These are phyloP conservation scores for Anastrepha obliqua DNA, from an alignment of 1,140 invertebrate genomes.

Conservation along the genomic window DNA sequence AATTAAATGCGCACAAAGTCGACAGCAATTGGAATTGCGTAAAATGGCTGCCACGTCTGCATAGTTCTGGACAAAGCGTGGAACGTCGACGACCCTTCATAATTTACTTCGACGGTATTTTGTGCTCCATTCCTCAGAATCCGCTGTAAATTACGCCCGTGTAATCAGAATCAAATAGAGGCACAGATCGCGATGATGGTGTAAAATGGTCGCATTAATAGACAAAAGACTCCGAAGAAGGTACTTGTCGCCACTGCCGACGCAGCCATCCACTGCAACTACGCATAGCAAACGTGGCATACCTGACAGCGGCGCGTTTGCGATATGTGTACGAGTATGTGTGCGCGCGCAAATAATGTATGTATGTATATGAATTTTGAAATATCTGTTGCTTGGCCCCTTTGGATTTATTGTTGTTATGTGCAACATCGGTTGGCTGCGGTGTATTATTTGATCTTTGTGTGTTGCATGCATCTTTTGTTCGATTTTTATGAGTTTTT, in stretches of 20 bases:
- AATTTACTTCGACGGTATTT: constrained; percentile 21
- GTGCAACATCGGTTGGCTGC: not conserved
- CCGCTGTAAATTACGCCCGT: not conserved
- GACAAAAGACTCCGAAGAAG: not conserved
- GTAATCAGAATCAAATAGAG: not conserved
- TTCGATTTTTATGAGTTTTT: constrained; percentile 42
- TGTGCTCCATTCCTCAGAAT: not conserved
- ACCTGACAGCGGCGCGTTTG: not conserved
- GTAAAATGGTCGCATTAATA: constrained; percentile 43
- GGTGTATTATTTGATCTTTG: constrained; percentile 33
- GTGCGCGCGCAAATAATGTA: not conserved
- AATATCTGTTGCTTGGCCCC: not conserved
- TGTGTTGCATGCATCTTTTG: constrained; percentile 26
- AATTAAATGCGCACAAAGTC: constrained; percentile 50
- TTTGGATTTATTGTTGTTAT: not conserved
- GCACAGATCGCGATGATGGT: not conserved
- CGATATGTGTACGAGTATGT: not conserved
- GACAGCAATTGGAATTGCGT: constrained; percentile 22
- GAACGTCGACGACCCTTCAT: constrained; percentile 24
- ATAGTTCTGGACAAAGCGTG: not conserved
- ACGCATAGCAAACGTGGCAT: not conserved
- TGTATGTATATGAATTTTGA: not conserved
- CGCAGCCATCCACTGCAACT: not conserved
- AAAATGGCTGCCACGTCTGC: not conserved
- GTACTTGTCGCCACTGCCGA: too few species aligned